A percentile compares a stretch with the other conserved stretches of the same genome.
phyloP scores from a whole-genome alignment of 1,140 invertebrate genomes.

The Drosophila orena region DNA sequence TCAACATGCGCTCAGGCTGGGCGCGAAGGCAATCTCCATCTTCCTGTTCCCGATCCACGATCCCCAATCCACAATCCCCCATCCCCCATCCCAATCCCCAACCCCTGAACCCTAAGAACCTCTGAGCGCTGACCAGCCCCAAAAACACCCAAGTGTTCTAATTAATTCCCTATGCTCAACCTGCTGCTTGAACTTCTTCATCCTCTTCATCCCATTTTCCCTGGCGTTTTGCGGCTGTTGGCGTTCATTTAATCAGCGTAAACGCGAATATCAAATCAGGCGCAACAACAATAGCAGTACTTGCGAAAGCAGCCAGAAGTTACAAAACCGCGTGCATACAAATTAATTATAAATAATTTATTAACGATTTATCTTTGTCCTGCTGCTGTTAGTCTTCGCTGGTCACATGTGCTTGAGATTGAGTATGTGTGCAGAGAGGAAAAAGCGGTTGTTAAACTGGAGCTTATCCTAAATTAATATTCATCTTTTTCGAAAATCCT shows the following conservation, averaged over 20 bases:
- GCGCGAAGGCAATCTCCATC: conserved; percentile 22
- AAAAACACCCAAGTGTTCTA: conserved; percentile 60
- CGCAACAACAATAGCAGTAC: conserved; percentile 19
- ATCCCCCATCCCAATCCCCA: no score
- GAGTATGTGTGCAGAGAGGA: conserved; percentile 21
- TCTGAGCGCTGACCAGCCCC: conserved; percentile 8
- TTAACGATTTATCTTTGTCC: conserved; percentile 83
- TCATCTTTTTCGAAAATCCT: no score
- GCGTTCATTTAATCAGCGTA: conserved; percentile 79
- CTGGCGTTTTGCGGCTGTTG: conserved; percentile 46
- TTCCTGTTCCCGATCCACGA: not conserved
- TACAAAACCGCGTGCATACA: conserved; percentile 76
- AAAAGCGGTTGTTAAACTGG: not conserved
- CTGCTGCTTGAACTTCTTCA: conserved; percentile 39
- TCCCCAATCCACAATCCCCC: no score
- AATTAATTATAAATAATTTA: conserved; percentile 84
- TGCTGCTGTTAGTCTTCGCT: conserved; percentile 48
- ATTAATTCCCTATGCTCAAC: conserved; percentile 72
- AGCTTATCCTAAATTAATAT: not conserved
- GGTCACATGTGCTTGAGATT: conserved; percentile 66
- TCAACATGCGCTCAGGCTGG: conserved; percentile 69
- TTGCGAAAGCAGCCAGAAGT: conserved; percentile 29
- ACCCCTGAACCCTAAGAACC: not conserved
- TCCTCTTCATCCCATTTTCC: conserved; percentile 23
- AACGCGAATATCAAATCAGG: conserved; percentile 81